phyloP scores from a whole-genome alignment of 2,113 vertebrate species.

The Oxyura jamaicensis region DNA sequence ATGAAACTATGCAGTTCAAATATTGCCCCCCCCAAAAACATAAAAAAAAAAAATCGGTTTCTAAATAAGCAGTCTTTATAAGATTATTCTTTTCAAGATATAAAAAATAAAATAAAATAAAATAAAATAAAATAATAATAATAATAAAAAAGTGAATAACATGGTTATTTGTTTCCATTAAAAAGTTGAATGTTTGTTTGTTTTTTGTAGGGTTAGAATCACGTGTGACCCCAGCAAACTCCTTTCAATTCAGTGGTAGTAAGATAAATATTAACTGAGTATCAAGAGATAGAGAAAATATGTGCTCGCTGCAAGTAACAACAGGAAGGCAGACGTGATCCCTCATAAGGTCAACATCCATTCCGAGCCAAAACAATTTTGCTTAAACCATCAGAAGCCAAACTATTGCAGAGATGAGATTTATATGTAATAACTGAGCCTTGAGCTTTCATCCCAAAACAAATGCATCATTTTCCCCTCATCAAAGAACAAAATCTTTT shows the following conservation, averaged over 20 bases:
- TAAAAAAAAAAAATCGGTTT: background rate
- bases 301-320: constrained; percentile 38
- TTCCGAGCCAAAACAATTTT: constrained; percentile 40
- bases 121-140: too few relatives aligned
- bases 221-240: background rate
- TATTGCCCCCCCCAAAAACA: background rate
- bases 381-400: constrained; percentile 45
- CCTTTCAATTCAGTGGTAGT: background rate
- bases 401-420: constrained; percentile 49
- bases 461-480: constrained; percentile 33
- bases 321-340: constrained; percentile 55
- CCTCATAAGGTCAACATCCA: constrained; percentile 40
- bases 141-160: background rate
- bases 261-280: background rate
- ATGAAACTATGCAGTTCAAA: background rate
- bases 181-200: background rate
- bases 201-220: background rate
- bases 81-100: background rate
- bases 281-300: constrained; percentile 20
- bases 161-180: background rate
- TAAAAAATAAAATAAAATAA: background rate
- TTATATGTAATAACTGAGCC: constrained; percentile 41
- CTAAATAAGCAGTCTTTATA: background rate
- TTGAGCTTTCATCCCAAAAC: constrained; percentile 34
- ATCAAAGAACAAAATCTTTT: constrained; percentile 32